Evolutionary conservation across 2,113 vertebrate genomes (phyloP), one percentile per base, ranked within the genome.

Genomic region (Bufo gargarizans): DNA sequence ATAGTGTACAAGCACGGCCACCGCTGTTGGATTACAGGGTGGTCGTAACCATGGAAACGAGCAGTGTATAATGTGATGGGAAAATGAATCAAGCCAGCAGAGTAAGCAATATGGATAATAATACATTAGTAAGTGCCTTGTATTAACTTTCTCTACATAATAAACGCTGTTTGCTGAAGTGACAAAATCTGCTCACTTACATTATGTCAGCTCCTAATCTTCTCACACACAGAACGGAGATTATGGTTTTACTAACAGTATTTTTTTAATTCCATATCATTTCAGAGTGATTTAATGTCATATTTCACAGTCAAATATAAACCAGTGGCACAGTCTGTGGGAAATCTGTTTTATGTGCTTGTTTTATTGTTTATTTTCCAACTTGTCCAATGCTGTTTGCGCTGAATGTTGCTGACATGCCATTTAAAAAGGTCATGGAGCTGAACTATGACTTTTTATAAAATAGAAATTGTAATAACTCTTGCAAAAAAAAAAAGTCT

Each of bases 391-490:
- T 80, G 50, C 50, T 43, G 86, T 80, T 81, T 71, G 20, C 50
- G 67, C 65, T 71, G 49, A 71, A 69, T 87, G 77, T 71, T 55
- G 77, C n/a, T 79, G 61, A 47, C 61, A 78, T 87, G 77, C 86
- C 77, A 87, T 87, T 87, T 87, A 87, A 47, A 80, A 87, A 87
- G 86, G 77, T 80, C 77, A 87, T 14, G 16, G n/a, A 55, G n/a
- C 77, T 87, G 86, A 87, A 87, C 86, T 71, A 12, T 80, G 77
- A 65, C 63, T 87, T 80, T 87, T 10, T 45, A 71, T 79, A 65
- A 58, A 87, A 56, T 20, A 71, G 86, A 87, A 86, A 80, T 80
- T 79, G 77, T 53, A 79, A 80, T 79, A 86, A 77, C 85, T 17
- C 56, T 77, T 77, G 74, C 56, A 86, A 65, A 49, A 72, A 67